Conservation (phyloP, 2,888 invertebrate genomes). For the Caenorhabditis sinica region DNA sequence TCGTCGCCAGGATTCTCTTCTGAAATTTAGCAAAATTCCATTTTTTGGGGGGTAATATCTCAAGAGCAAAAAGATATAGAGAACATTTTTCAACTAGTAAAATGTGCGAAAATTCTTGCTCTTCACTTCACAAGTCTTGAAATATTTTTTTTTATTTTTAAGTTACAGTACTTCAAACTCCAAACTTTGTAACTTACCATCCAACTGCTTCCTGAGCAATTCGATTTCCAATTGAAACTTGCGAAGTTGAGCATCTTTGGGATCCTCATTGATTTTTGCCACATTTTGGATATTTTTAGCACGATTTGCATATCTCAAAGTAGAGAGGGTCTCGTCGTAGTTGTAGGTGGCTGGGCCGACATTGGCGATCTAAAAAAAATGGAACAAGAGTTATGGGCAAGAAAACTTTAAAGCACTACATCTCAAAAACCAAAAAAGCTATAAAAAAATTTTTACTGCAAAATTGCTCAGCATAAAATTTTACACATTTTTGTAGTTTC, state of each 20-base stretch:
- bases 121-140: too few species aligned
- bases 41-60: too few species aligned
- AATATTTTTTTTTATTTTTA: too few species aligned
- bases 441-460: not conserved
- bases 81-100: not conserved
- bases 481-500: not conserved
- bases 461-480: not conserved
- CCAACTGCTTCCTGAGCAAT: constrained; percentile 91
- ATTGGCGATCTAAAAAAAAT: constrained; percentile 91
- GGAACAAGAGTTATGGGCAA: too few species aligned
- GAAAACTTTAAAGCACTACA: not conserved
- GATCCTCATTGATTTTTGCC: constrained; percentile 93
- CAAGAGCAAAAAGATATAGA: too few species aligned
- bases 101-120: too few species aligned
- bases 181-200: constrained; percentile 84
- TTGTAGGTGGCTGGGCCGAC: constrained; percentile 97
- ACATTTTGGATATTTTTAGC: constrained; percentile 91
- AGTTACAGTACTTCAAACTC: not conserved
- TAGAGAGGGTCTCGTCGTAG: constrained; percentile 97
- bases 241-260: constrained; percentile 95
- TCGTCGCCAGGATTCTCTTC: constrained; percentile 70
- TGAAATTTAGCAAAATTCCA: constrained; percentile 21
- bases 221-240: constrained; percentile 98
- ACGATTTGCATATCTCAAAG: constrained; percentile 93
- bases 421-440: not conserved